Evolutionary conservation across 2,797 vertebrate species (phyloP), one percentile per base, ranked within the genome.

Genomic region (Acanthornis magna): DNA sequence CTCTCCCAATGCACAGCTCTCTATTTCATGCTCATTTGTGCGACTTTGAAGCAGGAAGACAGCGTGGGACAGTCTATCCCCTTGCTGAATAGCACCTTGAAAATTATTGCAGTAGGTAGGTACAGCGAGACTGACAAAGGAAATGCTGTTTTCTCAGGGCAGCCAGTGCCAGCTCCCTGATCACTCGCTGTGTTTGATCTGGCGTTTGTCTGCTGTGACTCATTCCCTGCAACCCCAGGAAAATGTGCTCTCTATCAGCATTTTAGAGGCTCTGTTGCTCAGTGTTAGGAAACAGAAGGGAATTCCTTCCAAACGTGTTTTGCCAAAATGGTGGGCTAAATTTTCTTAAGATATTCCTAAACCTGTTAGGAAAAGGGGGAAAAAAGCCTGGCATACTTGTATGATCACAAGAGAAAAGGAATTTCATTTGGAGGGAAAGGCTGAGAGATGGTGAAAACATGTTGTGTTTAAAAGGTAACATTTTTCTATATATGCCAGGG

Each of bases 111-210:
- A 66, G 38, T 58, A 70, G 67, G 47, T 82, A 74, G 65, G 48
- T 61, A 43, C n/a, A 43, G 50, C 0, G 1, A 88, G 43, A 51
- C 57, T 13, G 36, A 73, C 34, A 83, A 81, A 58, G 6, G 4
- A 91, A 95, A 81, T 78, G 61, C n/a, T 87, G 61, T 93, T 95
- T 96, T 93, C 88, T 82, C 18, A 54, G 62, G 77, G 72, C 90
- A 92, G 70, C 50, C 42, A 76, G 42, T 63, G 71, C 89, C 71
- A 91, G 55, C 66, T 87, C 4, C 2, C 66, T 75, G 92, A 90
- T 92, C 87, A 76, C 68, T 80, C 54, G 57, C 90, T 85, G 48
- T 53, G 61, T 96, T 92, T 92, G 82, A 91, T 87, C 75, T 71
- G 89, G 84, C 23, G 3, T 77, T 34, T 89, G 65, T 58, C 68